Evolutionary conservation across 1,140 invertebrate species (phyloP), one percentile per base, ranked within the genome.

Genomic region (Hyphantria cunea): DNA sequence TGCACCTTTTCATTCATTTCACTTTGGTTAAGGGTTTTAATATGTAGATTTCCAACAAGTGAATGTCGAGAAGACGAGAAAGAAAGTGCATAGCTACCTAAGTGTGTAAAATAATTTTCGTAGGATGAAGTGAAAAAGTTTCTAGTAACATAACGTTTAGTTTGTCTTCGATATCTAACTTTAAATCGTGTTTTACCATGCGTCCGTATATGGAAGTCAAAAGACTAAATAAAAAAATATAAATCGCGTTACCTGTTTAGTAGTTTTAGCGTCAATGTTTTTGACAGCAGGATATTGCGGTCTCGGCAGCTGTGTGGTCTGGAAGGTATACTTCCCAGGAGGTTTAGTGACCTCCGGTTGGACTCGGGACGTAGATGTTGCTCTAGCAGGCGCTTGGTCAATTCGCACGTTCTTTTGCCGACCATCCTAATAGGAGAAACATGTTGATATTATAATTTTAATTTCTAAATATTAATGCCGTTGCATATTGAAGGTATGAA

Each of bases 281-380:
- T 90, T 91, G 45, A 91, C 80, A 11, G 95, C 92, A 0, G 95
- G 94, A 64, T 93, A 94, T 74, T 96, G 95, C 0, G 95, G 95
- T 49, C 92, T 82, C 0, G 95, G 95, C 48, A 96, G 80, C 62
- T 95, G 94, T 49, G 93, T 94, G 5, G 94, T 94, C 53, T 95
- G 95, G 53, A 96, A 84, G 5, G 95, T 96, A 70, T 95, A 96
- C 78, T 94, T 95, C 41, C 92, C 91, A 0, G 86, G 82, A 1
- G 78, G 78, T 42, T 76, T 80, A n/a, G 79, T 74, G 10, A 68
- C 50, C 6, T 79, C 84, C 6, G 31, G 39, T 15, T 64, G 80
- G 31, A 55, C 45, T 60, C 59, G 64, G 53, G 61, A 60, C 60
- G 42, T 78, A 62, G 78, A 75, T 0, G 71, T 52, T 4, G 62